Percentiles rank a stretch among this genome's conserved stretches.
Conservation (phyloP, 2,113 vertebrate species). For the Notechis scutatus region DNA sequence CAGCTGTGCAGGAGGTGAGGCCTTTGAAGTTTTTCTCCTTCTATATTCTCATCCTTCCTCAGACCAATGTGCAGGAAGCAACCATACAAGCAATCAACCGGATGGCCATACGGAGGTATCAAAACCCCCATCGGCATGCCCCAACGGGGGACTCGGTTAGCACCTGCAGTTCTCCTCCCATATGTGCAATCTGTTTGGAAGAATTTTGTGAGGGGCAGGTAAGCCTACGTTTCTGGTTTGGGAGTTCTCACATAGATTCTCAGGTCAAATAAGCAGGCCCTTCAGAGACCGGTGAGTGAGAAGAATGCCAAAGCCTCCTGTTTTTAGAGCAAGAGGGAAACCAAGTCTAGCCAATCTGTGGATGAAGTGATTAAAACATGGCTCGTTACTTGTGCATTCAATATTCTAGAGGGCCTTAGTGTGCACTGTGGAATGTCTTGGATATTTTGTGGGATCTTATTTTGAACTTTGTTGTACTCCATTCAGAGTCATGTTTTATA, state of each 20-base stretch:
- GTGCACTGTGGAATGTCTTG: neutral
- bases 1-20: neutral
- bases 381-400: neutral
- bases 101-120: constrained; percentile 85
- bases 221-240: constrained; percentile 12
- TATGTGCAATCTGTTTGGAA: constrained; percentile 95
- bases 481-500: neutral
- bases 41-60: neutral
- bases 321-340: neutral
- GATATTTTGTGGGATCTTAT: neutral
- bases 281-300: neutral
- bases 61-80: constrained; percentile 92
- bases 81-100: constrained; percentile 87
- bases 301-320: neutral
- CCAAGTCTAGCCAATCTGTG: neutral
- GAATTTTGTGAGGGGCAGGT: constrained; percentile 97
- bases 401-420: neutral
- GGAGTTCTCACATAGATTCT: neutral
- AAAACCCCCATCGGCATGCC: constrained; percentile 67
- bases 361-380: neutral
- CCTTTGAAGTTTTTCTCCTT: neutral
- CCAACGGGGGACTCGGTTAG: constrained; percentile 77
- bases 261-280: neutral
- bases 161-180: constrained; percentile 86
- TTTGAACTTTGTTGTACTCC: neutral